Evolutionary conservation across 2,113 vertebrate species (phyloP).

Genomic region (Etheostoma spectabile): DNA sequence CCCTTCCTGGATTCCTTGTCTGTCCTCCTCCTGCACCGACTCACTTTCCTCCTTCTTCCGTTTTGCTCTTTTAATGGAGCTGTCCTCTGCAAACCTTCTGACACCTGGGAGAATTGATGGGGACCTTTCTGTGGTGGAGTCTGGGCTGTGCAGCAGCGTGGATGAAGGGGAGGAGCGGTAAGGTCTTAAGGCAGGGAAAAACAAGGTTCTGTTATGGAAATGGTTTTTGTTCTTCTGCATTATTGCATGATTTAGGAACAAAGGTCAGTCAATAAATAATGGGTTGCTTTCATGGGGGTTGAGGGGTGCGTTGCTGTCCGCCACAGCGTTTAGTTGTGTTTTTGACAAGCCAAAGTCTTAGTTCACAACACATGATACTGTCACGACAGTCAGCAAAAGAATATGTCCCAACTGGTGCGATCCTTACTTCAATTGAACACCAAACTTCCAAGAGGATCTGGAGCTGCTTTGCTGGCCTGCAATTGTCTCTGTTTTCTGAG

Average conservation of each 20-base stretch:
- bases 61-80: slow-evolving; percentile 32
- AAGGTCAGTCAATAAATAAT: neutral
- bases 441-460: neutral
- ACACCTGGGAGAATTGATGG: slow-evolving; percentile 80
- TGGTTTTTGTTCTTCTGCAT: neutral
- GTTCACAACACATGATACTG: neutral
- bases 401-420: neutral
- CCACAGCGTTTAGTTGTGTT: neutral
- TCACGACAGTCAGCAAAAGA: neutral
- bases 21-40: slow-evolving; percentile 76
- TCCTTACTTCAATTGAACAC: slow-evolving; percentile 43
- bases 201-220: neutral
- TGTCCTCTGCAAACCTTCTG: slow-evolving; percentile 45
- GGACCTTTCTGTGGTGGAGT: slow-evolving; percentile 70
- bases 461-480: neutral
- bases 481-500: slow-evolving; percentile 16
- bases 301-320: neutral
- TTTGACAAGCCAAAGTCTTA: neutral
- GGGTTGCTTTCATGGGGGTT: neutral
- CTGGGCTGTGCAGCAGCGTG: slow-evolving; percentile 30
- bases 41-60: slow-evolving; percentile 69
- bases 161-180: neutral
- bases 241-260: neutral
- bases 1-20: neutral
- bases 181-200: slow-evolving; percentile 27